Percentiles rank a stretch among this genome's conserved stretches.
These are phyloP conservation scores for Daubentonia madagascariensis DNA, from an alignment of 2,113 vertebrate genomes.

Conservation along the genomic window DNA sequence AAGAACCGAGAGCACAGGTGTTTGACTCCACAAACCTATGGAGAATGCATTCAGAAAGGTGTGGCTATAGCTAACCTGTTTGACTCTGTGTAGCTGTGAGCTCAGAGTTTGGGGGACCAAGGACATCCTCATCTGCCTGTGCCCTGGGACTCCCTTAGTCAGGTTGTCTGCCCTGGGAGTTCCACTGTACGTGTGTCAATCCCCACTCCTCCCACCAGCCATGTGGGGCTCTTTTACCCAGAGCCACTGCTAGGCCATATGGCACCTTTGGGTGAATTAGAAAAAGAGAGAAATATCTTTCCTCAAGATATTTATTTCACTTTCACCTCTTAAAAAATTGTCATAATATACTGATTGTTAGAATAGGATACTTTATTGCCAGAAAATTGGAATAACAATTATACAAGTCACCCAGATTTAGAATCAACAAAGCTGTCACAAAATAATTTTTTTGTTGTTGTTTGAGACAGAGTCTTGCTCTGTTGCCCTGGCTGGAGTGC, in stretches of 20 bases:
- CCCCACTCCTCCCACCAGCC: not conserved
- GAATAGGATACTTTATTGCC: not conserved
- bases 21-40: not conserved
- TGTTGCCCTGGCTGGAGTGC: no score
- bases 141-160: not conserved
- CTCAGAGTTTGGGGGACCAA: not conserved
- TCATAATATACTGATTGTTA: conserved; percentile 16
- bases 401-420: not conserved
- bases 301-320: not conserved
- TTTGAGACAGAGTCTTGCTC: no score
- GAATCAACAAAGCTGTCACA: not conserved
- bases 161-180: not conserved
- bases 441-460: not conserved
- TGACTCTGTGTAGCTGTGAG: not conserved
- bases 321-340: conserved; percentile 27
- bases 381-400: not conserved
- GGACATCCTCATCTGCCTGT: not conserved
- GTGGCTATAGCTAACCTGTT: not conserved
- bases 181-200: fast-evolving
- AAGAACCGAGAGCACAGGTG: not conserved
- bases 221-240: not conserved
- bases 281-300: conserved; percentile 22
- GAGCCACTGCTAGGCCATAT: not conserved
- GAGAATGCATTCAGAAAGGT: not conserved
- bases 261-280: not conserved